Percentiles rank a stretch among this genome's conserved stretches.
Conservation (phyloP, 2,113 vertebrate genomes). For the Hemiscyllium ocellatum region DNA sequence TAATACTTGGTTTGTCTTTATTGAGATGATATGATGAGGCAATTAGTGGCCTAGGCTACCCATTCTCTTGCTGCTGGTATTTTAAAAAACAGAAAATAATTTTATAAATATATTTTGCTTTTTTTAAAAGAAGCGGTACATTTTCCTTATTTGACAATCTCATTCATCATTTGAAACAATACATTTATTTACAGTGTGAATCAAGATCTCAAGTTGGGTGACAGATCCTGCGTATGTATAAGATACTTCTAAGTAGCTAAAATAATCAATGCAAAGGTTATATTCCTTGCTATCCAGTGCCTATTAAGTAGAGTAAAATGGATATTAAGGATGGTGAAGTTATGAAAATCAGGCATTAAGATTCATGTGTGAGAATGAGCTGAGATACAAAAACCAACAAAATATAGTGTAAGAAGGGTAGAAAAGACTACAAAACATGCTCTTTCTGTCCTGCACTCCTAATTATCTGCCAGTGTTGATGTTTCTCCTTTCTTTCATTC, state of each 20-base stretch:
- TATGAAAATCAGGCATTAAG: background rate
- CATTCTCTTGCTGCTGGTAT: background rate
- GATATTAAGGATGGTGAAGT: background rate
- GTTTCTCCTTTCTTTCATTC: background rate
- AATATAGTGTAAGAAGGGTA: background rate
- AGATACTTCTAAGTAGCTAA: background rate
- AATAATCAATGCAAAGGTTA: background rate
- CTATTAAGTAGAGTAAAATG: background rate
- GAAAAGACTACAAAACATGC: background rate
- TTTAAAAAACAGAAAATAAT: background rate
- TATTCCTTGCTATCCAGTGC: background rate
- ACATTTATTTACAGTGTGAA: background rate
- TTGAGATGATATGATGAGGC: background rate
- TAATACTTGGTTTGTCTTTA: background rate
- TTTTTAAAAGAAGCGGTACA: background rate
- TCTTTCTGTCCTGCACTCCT: background rate
- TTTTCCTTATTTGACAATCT: background rate
- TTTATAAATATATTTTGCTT: background rate
- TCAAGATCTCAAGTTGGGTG: background rate
- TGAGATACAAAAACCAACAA: background rate
- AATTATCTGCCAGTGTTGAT: background rate
- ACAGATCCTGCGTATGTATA: background rate
- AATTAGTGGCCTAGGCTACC: background rate
- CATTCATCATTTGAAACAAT: background rate
- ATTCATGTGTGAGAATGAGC: background rate